A percentile compares a stretch with the other conserved stretches of the same genome.
Evolutionary conservation across 2,797 vertebrate genomes (phyloP).

Genomic region (Pangasius sanitwongsei): DNA sequence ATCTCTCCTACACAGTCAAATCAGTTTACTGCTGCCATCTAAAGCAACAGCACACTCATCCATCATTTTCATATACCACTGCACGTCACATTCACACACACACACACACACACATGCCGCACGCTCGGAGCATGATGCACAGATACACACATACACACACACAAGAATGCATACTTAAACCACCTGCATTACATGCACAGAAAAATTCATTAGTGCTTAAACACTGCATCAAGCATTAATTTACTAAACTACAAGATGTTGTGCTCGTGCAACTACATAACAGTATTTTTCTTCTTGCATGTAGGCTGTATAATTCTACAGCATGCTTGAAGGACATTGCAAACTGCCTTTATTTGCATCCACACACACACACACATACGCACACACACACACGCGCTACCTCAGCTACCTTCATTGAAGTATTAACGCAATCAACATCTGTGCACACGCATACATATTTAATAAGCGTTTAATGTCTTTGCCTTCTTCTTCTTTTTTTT

Average conservation of each 20-base stretch:
- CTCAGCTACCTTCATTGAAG: background rate
- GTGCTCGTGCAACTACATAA: background rate
- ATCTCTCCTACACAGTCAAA: constrained; percentile 75
- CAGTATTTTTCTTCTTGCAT: background rate
- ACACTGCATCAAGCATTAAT: background rate
- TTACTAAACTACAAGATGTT: background rate
- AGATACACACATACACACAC: constrained; percentile 8
- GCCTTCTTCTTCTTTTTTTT: background rate
- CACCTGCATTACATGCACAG: background rate
- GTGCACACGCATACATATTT: background rate
- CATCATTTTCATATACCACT: constrained; percentile 81
- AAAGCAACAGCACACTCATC: constrained; percentile 80
- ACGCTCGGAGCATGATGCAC: background rate
- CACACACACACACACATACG: background rate
- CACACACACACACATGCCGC: background rate
- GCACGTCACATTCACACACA: constrained; percentile 48
- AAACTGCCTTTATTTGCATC: background rate
- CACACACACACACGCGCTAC: background rate
- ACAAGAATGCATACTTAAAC: constrained; percentile 7
- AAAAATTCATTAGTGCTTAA: constrained; percentile 1
- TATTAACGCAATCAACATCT: background rate
- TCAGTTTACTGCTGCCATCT: constrained; percentile 82
- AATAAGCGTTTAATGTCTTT: background rate
- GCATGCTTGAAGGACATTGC: background rate
- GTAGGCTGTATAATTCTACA: constrained; percentile 1